Evolutionary conservation across 2,113 vertebrate genomes (phyloP).

Genomic region (Lampris megalopsis): DNA sequence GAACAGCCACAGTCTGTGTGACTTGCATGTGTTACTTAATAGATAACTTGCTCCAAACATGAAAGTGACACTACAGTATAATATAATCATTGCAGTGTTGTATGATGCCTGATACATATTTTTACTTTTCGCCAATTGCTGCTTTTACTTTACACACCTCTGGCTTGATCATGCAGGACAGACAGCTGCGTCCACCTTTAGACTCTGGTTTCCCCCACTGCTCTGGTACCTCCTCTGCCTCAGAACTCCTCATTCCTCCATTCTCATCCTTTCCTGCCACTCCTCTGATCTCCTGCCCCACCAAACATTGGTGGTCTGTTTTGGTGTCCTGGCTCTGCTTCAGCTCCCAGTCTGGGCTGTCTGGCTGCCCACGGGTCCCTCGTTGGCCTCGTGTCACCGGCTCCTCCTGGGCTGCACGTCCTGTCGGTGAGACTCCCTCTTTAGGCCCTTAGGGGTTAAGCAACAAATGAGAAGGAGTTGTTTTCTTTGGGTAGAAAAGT

Average conservation of each 20-base stretch:
- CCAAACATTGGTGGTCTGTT: not conserved
- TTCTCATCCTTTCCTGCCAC: constrained; percentile 5
- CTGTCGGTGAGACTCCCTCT: constrained; percentile 31
- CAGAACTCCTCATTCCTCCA: not conserved
- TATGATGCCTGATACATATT: not conserved
- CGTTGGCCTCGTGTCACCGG: constrained; percentile 7
- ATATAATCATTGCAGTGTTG: not conserved
- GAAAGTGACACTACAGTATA: not conserved
- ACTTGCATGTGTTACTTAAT: not conserved
- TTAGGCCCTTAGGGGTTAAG: constrained; percentile 40
- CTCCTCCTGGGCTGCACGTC: constrained; percentile 30
- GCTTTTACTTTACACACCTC: constrained; percentile 42
- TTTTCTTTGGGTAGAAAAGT: constrained; percentile 14
- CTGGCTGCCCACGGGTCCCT: constrained; percentile 23
- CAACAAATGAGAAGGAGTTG: constrained; percentile 30
- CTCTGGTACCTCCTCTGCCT: constrained; percentile 2
- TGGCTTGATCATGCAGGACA: not conserved
- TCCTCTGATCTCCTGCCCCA: constrained; percentile 4
- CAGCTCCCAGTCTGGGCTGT: constrained; percentile 12
- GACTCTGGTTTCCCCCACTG: constrained; percentile 12
- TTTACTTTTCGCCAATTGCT: not conserved
- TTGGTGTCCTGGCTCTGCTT: constrained; percentile 11
- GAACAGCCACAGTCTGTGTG: not conserved
- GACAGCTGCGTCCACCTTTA: not conserved
- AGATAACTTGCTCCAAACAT: not conserved